phyloP scores from a whole-genome alignment of 1,140 invertebrate genomes.

The Propsilocerus akamusi region DNA sequence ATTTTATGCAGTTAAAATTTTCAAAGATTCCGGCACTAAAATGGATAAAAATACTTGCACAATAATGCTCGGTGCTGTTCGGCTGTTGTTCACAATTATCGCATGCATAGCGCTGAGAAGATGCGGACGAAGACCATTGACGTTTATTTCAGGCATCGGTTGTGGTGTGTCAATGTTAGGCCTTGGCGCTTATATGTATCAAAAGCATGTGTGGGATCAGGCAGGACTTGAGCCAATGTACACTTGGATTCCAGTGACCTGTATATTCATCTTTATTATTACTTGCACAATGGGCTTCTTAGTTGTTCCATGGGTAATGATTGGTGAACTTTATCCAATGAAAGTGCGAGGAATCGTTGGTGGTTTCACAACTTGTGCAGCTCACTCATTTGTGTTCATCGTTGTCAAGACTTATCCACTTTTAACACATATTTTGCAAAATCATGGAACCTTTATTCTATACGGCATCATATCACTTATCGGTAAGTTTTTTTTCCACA shows the following conservation, averaged over 20 bases:
- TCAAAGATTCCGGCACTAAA: slow-evolving; percentile 38
- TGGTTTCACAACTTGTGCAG: slow-evolving; percentile 41
- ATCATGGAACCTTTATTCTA: slow-evolving; percentile 38
- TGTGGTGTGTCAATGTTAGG: slow-evolving; percentile 42
- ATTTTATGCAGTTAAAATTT: slow-evolving; percentile 60
- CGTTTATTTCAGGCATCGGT: slow-evolving; percentile 43
- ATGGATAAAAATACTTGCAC: slow-evolving; percentile 41
- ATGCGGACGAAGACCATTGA: slow-evolving; percentile 42
- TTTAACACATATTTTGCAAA: slow-evolving; percentile 27
- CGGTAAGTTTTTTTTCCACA: slow-evolving; percentile 34
- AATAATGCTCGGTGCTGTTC: slow-evolving; percentile 43
- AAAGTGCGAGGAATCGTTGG: slow-evolving; percentile 45
- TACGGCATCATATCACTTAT: slow-evolving; percentile 40
- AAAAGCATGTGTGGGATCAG: slow-evolving; percentile 25
- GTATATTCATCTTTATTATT: slow-evolving; percentile 40
- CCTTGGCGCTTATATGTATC: slow-evolving; percentile 37
- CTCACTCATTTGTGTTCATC: slow-evolving; percentile 40
- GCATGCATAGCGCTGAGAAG: slow-evolving; percentile 38
- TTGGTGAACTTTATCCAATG: slow-evolving; percentile 4
- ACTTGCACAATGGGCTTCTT: slow-evolving; percentile 45
- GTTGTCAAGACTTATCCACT: slow-evolving; percentile 48
- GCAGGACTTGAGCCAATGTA: slow-evolving; percentile 18
- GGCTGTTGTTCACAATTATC: slow-evolving; percentile 37
- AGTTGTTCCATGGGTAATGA: slow-evolving; percentile 51
- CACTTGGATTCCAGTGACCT: slow-evolving; percentile 41